These are phyloP conservation scores for Dynastes tityus DNA, from an alignment of 2,888 invertebrate genomes.

Conservation along the genomic window DNA sequence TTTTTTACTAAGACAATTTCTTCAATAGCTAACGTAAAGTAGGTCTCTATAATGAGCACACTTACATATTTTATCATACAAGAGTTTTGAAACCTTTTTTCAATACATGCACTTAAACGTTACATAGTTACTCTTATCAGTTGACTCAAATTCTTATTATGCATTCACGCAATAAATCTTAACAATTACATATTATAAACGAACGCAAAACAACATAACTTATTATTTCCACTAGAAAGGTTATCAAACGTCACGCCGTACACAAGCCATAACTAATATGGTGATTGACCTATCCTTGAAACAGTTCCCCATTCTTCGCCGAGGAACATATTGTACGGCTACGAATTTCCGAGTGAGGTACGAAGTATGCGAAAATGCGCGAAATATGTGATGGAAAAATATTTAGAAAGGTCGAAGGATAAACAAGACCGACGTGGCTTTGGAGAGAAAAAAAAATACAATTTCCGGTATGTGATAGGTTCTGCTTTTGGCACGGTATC, in stretches of 20 bases:
- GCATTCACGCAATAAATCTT: constrained; percentile 9
- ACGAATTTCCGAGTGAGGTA: background rate
- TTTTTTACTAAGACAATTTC: too few species aligned
- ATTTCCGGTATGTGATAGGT: constrained; percentile 19
- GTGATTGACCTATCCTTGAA: constrained; percentile 17
- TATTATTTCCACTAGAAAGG: background rate
- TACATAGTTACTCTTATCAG: background rate
- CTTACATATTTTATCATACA: too few species aligned
- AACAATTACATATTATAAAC: constrained; percentile 9
- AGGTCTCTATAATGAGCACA: too few species aligned
- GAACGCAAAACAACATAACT: background rate
- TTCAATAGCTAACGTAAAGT: too few species aligned
- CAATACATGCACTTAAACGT: too few species aligned
- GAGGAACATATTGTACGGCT: background rate
- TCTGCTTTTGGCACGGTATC: background rate
- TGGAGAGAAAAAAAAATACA: background rate
- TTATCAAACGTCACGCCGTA: background rate
- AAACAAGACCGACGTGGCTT: background rate
- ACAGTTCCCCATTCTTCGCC: background rate
- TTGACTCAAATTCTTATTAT: background rate
- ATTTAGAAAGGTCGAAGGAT: constrained; percentile 4
- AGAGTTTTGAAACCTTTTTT: too few species aligned
- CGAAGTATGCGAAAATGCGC: background rate
- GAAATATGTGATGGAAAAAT: background rate
- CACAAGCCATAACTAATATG: background rate